Base-by-base conservation (phyloP, 2,888 invertebrate species). In the Epinotia ramella region DNA sequence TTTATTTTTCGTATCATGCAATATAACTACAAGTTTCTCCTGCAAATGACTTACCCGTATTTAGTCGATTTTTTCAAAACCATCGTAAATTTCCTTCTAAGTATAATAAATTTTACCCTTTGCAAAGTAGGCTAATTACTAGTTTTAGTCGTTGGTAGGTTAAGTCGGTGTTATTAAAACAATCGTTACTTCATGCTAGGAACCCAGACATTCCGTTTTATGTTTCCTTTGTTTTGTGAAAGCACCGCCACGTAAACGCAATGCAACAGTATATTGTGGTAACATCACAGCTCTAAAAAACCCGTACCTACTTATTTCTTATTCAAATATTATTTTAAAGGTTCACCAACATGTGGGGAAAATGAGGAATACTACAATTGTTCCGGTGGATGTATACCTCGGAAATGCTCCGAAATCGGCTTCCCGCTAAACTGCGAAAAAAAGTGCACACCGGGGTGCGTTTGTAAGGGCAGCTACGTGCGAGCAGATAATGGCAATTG, bases 401-500 rank as follows among this genome's bases (percentile, higher is more conserved):
- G 78, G 40, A 79, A 66, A 12, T 83, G 83, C 72, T 73, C 79
- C 3, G 80, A 82, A 9, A 69, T 83, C 44, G 83, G 83, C 0
- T 80, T 71, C 18, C 78, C 80, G 6, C 11, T 81, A 53, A 64
- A 75, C 5, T 66, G 66, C 20, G 62, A 46, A 24, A 63, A 63
- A 20, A 24, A 73, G 28, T 73, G 77, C 49, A 62, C 60, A 16
- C 62, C 73, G 24, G 88, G 88, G 0, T 88, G 88, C 65, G 33
- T 85, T 6, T 88, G 88, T 67, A 78, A 81, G 76, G 77, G 82
- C 11, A 11, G 3, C 66, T 56, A 33, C 20, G 12, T 73, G 6
- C 46, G 73, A 49, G 11, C 57, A 40, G 57, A 56, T 28, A 20
- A 44, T 20, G 73, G 73, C 33, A 49, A 16, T 9, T 73, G 70